Evolutionary conservation across 1,140 invertebrate species (phyloP), one percentile per base, ranked within the genome.

Genomic region (Lordiphosa mommai): DNA sequence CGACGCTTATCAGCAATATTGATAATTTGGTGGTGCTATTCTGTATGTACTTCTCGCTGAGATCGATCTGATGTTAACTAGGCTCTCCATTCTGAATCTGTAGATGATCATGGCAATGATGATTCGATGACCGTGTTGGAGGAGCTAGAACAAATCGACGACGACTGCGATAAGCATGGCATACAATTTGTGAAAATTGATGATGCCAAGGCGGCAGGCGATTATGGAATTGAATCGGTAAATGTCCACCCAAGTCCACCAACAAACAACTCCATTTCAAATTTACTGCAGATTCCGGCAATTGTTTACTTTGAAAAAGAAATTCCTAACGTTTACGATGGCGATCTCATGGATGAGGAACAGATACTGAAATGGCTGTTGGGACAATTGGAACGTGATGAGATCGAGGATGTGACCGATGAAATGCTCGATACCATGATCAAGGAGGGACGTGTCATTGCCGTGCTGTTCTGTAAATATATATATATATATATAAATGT

Each of bases 151-250:
- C 96, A 96, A 89, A 97, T 97, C 77, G 96, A 97, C 87, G 96
- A 97, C 88, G 96, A 97, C 87, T 96, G 95, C 74, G 95, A 96
- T 87, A 95, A 95, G 76, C 94, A 96, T 82, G 96, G 96, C 40
- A 97, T 98, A 72, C 95, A 97, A 88, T 97, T 98, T 89, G 96
- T 98, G 2, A 97, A 97, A 90, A 97, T 97, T 64, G 96, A 96
- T 71, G 96, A 97, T 88, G 91, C 93, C 16, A 92, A 93, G 65
- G 95, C 95, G 14, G 94, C 95, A 37, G 92, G 92, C 66, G 94
- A 96, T 71, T 97, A 95, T 88, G 96, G 96, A 66, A 95, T 97
- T 66, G 95, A 97, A 80, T 91, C 93, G 51, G 89, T 96, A 88
- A 53, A 58, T 32, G 16, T 29, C n/a, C 9, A 34, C 30, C 12